Percentiles rank a stretch among this genome's conserved stretches.
Conservation (phyloP, 2,113 vertebrate species). For the Microcebus jonahi region DNA sequence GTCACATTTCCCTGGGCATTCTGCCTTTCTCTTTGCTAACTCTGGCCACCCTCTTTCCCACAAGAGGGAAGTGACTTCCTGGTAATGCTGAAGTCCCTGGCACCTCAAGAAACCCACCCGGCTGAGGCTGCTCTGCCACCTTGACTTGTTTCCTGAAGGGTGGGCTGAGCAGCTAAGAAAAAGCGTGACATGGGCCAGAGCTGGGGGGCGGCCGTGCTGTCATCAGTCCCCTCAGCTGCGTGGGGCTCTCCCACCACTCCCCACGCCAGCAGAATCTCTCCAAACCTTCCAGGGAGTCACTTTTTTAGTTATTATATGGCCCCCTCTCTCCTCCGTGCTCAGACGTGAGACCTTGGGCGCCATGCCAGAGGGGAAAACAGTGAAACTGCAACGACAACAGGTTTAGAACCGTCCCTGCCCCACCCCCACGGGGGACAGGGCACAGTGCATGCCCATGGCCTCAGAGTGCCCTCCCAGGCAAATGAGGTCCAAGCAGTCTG, state of each 20-base stretch:
- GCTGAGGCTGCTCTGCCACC: neutral
- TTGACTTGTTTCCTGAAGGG: neutral
- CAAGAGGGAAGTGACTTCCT: neutral
- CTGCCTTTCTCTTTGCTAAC: neutral
- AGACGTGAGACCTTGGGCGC: neutral
- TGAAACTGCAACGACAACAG: neutral
- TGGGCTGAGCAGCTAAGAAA: neutral
- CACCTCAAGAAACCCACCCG: neutral
- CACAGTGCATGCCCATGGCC: neutral
- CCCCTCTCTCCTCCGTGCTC: neutral
- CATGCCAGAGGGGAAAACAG: neutral
- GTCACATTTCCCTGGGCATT: neutral
- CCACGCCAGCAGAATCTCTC: accelerated
- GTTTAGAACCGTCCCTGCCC: neutral
- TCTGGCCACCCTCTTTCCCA: neutral
- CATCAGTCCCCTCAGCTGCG: neutral
- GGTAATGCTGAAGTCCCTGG: neutral
- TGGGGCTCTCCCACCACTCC: neutral
- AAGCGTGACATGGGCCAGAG: neutral
- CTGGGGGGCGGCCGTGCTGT: accelerated
- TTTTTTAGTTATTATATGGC: neutral
- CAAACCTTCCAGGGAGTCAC: neutral
- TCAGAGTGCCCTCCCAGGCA: neutral
- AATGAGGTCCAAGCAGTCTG: neutral
- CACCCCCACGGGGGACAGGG: neutral